phyloP scores from a whole-genome alignment of 1,140 invertebrate species.

The Lerema accius region DNA sequence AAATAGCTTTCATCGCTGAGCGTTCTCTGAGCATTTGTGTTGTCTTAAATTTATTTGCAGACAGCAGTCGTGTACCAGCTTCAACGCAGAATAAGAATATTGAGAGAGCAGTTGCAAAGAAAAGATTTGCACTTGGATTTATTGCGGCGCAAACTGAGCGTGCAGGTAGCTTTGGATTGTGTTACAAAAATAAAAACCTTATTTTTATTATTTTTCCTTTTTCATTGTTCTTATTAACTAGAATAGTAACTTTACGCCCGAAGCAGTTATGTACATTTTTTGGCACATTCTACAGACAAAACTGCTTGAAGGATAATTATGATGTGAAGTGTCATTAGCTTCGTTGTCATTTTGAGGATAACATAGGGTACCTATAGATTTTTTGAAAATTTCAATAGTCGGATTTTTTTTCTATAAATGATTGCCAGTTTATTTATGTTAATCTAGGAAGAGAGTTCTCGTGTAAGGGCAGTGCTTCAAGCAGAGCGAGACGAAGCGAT shows the following conservation, averaged over 20 bases:
- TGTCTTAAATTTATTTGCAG: slow-evolving; percentile 71
- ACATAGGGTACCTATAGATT: too few species aligned
- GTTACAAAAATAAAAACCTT: background rate
- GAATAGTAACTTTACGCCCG: too few species aligned
- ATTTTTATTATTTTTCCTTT: too few species aligned
- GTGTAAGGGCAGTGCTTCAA: slow-evolving; percentile 86
- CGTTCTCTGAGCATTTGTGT: slow-evolving; percentile 7
- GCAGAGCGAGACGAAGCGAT: slow-evolving; percentile 91
- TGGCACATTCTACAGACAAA: too few species aligned
- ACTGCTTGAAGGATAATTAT: too few species aligned
- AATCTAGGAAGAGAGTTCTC: slow-evolving; percentile 87
- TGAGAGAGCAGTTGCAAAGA: slow-evolving; percentile 94
- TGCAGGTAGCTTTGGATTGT: slow-evolving; percentile 82
- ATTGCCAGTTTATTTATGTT: background rate
- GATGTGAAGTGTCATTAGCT: too few species aligned
- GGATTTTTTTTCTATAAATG: too few species aligned
- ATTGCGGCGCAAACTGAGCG: slow-evolving; percentile 91
- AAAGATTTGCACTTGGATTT: slow-evolving; percentile 96
- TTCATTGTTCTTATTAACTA: too few species aligned
- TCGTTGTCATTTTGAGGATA: too few species aligned
- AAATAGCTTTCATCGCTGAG: background rate
- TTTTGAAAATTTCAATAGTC: too few species aligned
- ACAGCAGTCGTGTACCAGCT: slow-evolving; percentile 93
- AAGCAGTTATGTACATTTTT: too few species aligned
- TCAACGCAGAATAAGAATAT: slow-evolving; percentile 89